phyloP scores from a whole-genome alignment of 2,888 invertebrate species.

The Sturmia bella region DNA sequence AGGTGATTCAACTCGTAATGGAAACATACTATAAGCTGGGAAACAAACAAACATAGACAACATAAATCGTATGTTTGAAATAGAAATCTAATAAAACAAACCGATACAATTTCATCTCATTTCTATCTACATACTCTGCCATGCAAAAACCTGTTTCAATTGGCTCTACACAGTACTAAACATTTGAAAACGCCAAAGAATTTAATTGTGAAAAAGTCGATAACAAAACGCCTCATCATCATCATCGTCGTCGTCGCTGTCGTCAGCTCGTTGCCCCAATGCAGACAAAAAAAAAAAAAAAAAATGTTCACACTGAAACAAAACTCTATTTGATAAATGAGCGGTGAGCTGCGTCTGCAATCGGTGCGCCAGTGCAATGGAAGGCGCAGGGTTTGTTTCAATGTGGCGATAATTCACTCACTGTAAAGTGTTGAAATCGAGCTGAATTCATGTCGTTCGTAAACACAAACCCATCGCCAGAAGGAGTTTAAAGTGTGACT shows the following conservation, averaged over 20 bases:
- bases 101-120: too few relatives aligned
- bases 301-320: constrained; percentile 23
- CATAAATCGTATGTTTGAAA: too few relatives aligned
- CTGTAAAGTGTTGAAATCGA: constrained; percentile 23
- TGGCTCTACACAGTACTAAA: background rate
- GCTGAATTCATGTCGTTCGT: constrained; percentile 13
- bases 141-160: too few relatives aligned
- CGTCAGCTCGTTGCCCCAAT: background rate
- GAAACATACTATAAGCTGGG: too few relatives aligned
- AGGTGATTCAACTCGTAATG: too few relatives aligned
- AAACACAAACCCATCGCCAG: background rate
- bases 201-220: constrained; percentile 32
- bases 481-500: constrained; percentile 60
- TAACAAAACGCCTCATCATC: background rate
- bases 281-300: constrained; percentile 51
- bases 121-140: too few relatives aligned
- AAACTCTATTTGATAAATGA: background rate
- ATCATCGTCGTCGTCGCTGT: background rate
- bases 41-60: too few relatives aligned
- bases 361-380: background rate
- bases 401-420: constrained; percentile 1
- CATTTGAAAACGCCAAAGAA: constrained; percentile 23
- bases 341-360: background rate
- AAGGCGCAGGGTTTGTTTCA: background rate
- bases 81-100: too few relatives aligned